Evolutionary conservation across 2,113 vertebrate species (phyloP).

Genomic region (Muntiacus muntjak): DNA sequence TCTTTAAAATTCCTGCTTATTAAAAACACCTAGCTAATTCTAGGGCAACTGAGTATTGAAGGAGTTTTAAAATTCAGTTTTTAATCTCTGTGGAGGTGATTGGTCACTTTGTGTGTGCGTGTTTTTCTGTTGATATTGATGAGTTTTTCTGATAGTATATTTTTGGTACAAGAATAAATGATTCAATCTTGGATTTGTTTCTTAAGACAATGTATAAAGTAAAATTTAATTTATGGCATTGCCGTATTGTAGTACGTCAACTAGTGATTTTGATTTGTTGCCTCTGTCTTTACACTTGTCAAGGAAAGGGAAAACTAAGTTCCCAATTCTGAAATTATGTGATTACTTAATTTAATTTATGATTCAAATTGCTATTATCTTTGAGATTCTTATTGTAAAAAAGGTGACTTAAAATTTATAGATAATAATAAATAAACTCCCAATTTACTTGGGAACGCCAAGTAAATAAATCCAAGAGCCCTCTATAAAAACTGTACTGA

Average conservation of each 20-base stretch:
- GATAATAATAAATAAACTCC: neutral
- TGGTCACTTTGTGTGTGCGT: neutral
- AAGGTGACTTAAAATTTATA: neutral
- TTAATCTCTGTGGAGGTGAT: neutral
- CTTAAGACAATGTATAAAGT: neutral
- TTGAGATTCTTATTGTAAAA: neutral
- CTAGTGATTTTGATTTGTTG: constrained; percentile 14
- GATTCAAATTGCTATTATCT: neutral
- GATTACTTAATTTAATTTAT: constrained; percentile 12
- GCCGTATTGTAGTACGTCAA: neutral
- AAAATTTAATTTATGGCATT: neutral
- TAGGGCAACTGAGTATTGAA: neutral
- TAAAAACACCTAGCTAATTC: neutral
- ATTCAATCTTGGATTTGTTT: constrained; percentile 17
- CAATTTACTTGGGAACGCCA: neutral
- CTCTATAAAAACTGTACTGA: neutral
- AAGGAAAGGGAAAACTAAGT: neutral
- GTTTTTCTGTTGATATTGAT: neutral
- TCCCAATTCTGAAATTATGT: constrained; percentile 14
- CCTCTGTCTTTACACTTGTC: neutral
- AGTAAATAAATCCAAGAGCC: neutral
- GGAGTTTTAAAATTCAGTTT: constrained; percentile 1
- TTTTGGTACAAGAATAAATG: neutral
- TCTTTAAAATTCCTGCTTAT: neutral
- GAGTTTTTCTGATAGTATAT: neutral